Evolutionary conservation across 1,140 invertebrate species (phyloP).

Genomic region (Drosophila nebulosa): DNA sequence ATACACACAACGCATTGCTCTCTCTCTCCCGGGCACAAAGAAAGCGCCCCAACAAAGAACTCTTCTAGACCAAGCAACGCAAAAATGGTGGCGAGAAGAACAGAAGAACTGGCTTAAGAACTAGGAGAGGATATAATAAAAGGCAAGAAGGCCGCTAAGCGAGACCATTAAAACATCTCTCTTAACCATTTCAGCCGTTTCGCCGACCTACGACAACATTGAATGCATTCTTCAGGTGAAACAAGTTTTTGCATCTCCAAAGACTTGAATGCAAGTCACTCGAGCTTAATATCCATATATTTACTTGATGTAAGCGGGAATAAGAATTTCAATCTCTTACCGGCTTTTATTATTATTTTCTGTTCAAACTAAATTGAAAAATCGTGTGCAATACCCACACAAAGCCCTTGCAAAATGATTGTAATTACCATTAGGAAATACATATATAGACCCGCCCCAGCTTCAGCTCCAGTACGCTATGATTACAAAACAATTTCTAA

Average conservation of each 20-base stretch:
- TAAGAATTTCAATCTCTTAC: neutral
- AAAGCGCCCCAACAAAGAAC: neutral
- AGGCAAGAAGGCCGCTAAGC: neutral
- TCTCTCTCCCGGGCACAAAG: neutral
- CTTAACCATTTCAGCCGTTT: neutral
- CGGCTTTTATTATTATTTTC: neutral
- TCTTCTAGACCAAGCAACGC: neutral
- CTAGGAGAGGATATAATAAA: neutral
- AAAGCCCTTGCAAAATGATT: constrained; percentile 11
- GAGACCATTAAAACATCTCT: no score
- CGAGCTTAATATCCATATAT: neutral
- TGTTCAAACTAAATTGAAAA: neutral
- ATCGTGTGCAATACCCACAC: neutral
- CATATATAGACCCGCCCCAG: neutral
- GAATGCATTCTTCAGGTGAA: neutral
- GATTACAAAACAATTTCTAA: constrained; percentile 8
- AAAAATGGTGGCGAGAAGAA: neutral
- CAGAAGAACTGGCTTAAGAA: neutral
- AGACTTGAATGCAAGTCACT: neutral
- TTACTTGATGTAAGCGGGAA: neutral
- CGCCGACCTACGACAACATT: neutral
- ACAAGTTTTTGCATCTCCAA: neutral
- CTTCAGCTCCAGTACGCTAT: neutral
- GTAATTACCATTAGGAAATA: neutral
- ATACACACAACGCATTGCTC: neutral